A percentile compares a stretch with the other conserved stretches of the same genome.
These are phyloP conservation scores for Cheilosia vulpina DNA, from an alignment of 2,888 invertebrate genomes.

Conservation along the genomic window DNA sequence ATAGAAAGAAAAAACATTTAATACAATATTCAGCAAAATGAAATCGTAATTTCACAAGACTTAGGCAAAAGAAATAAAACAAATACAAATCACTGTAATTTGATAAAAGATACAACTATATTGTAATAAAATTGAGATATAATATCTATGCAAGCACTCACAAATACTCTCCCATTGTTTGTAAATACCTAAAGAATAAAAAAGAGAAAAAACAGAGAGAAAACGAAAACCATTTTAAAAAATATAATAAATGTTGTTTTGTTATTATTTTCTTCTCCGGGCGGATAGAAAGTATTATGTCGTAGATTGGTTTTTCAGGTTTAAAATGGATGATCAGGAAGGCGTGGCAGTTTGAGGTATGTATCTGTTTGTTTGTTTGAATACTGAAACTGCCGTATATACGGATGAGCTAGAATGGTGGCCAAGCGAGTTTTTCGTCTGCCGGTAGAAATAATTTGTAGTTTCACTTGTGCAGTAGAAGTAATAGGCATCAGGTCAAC, in stretches of 20 bases:
- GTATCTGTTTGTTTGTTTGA: too few species aligned
- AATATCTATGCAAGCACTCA: conserved; percentile 62
- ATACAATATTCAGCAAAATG: conserved; percentile 33
- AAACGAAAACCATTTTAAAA: conserved; percentile 36
- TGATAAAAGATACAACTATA: conserved; percentile 51
- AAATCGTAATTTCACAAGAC: conserved; percentile 51
- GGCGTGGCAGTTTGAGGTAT: too few species aligned
- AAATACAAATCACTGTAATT: conserved; percentile 49
- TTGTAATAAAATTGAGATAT: conserved; percentile 51
- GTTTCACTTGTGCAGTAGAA: too few species aligned
- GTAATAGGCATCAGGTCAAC: too few species aligned
- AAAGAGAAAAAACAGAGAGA: conserved; percentile 32
- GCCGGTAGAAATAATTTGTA: too few species aligned
- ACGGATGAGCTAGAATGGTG: too few species aligned
- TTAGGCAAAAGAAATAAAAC: conserved; percentile 36
- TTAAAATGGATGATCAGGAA: too few species aligned
- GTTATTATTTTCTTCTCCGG: background rate
- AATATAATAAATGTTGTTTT: conserved; percentile 40
- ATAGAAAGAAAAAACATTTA: background rate
- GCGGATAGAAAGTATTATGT: conserved; percentile 17
- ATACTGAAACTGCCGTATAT: too few species aligned
- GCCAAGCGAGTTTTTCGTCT: too few species aligned
- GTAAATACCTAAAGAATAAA: conserved; percentile 61
- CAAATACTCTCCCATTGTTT: conserved; percentile 70
- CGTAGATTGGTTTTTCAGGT: background rate